Conservation (phyloP, 2,797 vertebrate genomes). For the Phoeniculus purpureus region DNA sequence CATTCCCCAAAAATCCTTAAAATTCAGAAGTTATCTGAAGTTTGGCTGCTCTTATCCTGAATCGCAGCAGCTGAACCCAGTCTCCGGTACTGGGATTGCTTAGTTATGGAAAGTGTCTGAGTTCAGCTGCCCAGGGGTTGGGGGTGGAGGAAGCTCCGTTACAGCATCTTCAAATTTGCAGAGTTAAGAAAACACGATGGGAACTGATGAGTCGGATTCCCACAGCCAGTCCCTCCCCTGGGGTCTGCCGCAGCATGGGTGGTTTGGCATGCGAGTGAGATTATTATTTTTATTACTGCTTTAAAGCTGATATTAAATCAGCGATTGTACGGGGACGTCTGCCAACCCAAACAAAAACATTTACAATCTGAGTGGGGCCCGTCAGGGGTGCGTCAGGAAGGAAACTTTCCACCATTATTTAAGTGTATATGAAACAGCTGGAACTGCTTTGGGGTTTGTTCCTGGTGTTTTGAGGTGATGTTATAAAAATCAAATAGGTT, state of each 20-base stretch:
- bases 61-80: not conserved
- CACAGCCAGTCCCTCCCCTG: conserved; percentile 20
- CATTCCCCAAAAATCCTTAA: not conserved
- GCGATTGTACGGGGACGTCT: conserved; percentile 33
- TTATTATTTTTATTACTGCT: conserved; percentile 52
- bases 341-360: conserved; percentile 66
- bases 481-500: conserved; percentile 48
- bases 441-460: conserved; percentile 56
- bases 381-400: conserved; percentile 33
- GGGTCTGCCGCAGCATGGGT: conserved; percentile 42
- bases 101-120: not conserved
- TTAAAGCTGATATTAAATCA: conserved; percentile 58
- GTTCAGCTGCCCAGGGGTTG: not conserved
- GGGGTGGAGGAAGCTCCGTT: not conserved
- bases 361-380: conserved; percentile 12
- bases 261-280: conserved; percentile 38
- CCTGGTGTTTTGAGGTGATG: conserved; percentile 41
- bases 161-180: not conserved
- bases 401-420: conserved; percentile 53
- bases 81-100: not conserved
- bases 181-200: conserved; percentile 21
- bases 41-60: not conserved
- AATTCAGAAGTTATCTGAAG: not conserved
- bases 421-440: conserved; percentile 62
- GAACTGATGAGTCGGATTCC: conserved; percentile 37